A percentile compares a stretch with the other conserved stretches of the same genome.
Evolutionary conservation across 1,140 invertebrate species (phyloP).

Genomic region (Hirudo medicinalis): DNA sequence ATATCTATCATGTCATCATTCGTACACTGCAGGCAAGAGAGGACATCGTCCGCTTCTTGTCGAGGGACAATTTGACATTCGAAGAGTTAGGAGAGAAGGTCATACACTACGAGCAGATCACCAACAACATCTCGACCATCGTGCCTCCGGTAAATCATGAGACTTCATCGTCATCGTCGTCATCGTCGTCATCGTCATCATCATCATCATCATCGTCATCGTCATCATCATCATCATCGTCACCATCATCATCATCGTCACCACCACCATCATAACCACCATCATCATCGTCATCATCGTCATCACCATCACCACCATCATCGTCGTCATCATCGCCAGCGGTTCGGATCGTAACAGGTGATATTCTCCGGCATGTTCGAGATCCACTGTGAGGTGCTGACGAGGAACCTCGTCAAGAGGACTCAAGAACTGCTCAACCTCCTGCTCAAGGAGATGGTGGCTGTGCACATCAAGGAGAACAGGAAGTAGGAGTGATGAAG

Average conservation of each 20-base stretch:
- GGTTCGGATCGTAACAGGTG: too few relatives aligned
- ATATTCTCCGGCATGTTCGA: constrained; percentile 64
- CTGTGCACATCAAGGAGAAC: constrained; percentile 63
- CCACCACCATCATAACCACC: background rate
- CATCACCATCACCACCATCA: background rate
- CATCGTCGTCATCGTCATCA: background rate
- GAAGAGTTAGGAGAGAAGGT: background rate
- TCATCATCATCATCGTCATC: background rate
- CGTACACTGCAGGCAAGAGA: background rate
- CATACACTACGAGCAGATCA: background rate
- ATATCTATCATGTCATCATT: background rate
- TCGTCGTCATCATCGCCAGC: background rate
- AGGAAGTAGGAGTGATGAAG: constrained; percentile 50
- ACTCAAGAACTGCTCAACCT: constrained; percentile 57
- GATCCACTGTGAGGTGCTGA: constrained; percentile 65
- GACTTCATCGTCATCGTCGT: background rate
- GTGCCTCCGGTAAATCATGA: background rate
- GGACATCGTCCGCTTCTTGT: background rate
- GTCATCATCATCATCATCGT: background rate
- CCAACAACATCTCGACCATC: background rate
- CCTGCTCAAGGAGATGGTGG: constrained; percentile 58
- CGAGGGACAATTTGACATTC: background rate
- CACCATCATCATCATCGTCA: background rate
- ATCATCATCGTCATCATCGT: background rate
- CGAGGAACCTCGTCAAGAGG: constrained; percentile 53